Conservation (phyloP, 2,888 invertebrate species). For the Ophion ventricosus region DNA sequence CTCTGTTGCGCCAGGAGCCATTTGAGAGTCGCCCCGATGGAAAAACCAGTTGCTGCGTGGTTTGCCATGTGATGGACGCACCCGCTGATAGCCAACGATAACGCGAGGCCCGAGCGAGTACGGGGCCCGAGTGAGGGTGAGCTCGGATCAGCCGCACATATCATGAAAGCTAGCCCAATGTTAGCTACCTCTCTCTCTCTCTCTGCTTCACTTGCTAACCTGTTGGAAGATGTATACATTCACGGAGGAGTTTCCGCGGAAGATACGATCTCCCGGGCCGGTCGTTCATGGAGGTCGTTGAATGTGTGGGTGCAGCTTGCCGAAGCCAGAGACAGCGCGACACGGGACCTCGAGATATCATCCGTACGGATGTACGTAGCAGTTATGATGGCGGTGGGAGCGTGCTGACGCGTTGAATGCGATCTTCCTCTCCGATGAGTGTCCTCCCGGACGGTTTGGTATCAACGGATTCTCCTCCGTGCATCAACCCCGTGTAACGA, state of each 20-base stretch:
- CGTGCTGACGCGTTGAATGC: constrained; percentile 43
- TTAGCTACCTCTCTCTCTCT: constrained; percentile 2
- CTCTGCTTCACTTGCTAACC: constrained; percentile 47
- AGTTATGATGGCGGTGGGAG: constrained; percentile 31
- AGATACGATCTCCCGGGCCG: constrained; percentile 61
- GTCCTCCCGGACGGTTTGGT: constrained; percentile 25
- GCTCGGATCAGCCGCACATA: constrained; percentile 51
- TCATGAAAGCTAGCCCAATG: constrained; percentile 47
- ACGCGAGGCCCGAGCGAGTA: constrained; percentile 44
- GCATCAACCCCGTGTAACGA: constrained; percentile 39
- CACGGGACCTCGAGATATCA: constrained; percentile 24
- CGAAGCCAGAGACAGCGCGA: constrained; percentile 24
- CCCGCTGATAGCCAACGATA: constrained; percentile 63
- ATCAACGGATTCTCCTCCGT: constrained; percentile 9
- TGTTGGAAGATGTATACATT: constrained; percentile 61
- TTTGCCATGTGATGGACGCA: constrained; percentile 60
- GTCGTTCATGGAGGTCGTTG: constrained; percentile 52
- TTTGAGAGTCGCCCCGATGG: constrained; percentile 48
- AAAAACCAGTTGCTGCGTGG: constrained; percentile 66
- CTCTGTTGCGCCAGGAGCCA: constrained; percentile 45
- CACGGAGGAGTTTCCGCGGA: constrained; percentile 61
- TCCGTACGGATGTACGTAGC: constrained; percentile 17
- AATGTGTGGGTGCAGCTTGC: constrained; percentile 47
- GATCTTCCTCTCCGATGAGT: constrained; percentile 34
- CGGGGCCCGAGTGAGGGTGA: constrained; percentile 44